These are phyloP conservation scores for Takifugu flavidus DNA, from an alignment of 2,113 vertebrate genomes.

Conservation along the genomic window DNA sequence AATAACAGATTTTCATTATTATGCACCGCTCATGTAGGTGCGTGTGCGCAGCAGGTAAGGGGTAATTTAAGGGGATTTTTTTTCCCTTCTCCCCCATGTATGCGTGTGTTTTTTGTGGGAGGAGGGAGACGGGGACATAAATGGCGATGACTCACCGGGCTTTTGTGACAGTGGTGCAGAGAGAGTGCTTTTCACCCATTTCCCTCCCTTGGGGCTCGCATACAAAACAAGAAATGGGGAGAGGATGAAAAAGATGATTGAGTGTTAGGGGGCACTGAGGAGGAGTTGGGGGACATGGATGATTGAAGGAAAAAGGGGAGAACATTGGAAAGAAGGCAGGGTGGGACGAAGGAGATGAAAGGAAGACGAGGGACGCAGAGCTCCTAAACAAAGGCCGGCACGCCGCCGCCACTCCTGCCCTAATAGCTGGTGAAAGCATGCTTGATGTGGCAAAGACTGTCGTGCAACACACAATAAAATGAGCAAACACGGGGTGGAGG, in stretches of 20 bases:
- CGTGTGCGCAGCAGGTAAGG: slow-evolving; percentile 52
- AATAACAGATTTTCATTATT: not conserved
- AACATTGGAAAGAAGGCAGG: slow-evolving; percentile 37
- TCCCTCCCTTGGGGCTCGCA: slow-evolving; percentile 59
- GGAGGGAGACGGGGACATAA: slow-evolving; percentile 68
- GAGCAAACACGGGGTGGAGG: slow-evolving; percentile 16
- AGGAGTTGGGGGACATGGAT: slow-evolving; percentile 34
- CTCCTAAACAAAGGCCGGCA: slow-evolving; percentile 51
- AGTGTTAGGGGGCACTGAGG: slow-evolving; percentile 52
- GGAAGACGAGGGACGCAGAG: slow-evolving; percentile 42
- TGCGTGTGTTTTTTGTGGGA: slow-evolving; percentile 57
- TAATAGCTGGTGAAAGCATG: slow-evolving; percentile 56
- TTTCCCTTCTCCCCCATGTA: slow-evolving; percentile 5
- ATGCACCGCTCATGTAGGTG: not conserved
- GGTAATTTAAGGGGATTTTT: slow-evolving; percentile 56
- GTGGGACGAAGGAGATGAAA: slow-evolving; percentile 53
- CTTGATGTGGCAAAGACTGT: slow-evolving; percentile 27
- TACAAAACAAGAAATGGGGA: slow-evolving; percentile 67
- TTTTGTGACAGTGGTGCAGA: slow-evolving; percentile 73
- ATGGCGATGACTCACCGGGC: slow-evolving; percentile 74
- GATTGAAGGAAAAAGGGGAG: slow-evolving; percentile 47
- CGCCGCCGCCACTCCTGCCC: slow-evolving; percentile 33
- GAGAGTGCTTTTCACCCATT: slow-evolving; percentile 70
- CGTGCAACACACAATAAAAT: slow-evolving; percentile 31
- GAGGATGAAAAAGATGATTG: slow-evolving; percentile 48